Conservation (phyloP, 2,888 invertebrate species). For the Eupithecia dodoneata region DNA sequence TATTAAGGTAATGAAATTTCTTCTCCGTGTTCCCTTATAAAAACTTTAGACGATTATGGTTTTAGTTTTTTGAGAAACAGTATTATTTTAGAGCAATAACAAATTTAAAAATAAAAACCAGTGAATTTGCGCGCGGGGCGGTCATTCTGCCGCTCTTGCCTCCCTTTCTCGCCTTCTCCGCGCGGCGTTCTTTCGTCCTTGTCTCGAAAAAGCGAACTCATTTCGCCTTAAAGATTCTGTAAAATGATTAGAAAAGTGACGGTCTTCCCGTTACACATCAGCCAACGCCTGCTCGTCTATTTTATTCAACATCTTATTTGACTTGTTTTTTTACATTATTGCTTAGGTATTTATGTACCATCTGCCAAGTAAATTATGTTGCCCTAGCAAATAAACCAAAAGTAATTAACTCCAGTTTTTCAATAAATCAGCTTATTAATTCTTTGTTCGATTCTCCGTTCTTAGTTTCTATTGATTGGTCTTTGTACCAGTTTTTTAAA, state of each 20-base stretch:
- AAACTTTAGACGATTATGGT: too few relatives aligned
- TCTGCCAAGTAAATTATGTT: conserved; percentile 36
- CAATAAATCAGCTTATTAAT: conserved; percentile 6
- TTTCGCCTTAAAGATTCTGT: not conserved
- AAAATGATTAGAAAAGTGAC: not conserved
- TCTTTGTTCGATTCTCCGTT: not conserved
- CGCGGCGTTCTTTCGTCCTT: too few relatives aligned
- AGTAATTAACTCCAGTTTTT: not conserved
- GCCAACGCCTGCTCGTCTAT: not conserved
- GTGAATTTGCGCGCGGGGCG: too few relatives aligned
- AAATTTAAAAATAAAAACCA: too few relatives aligned
- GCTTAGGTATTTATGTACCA: not conserved
- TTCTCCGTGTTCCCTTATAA: too few relatives aligned
- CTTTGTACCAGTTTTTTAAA: conserved; percentile 58
- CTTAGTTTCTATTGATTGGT: conserved; percentile 27
- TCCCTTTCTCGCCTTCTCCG: too few relatives aligned
- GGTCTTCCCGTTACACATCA: not conserved
- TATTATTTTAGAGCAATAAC: too few relatives aligned
- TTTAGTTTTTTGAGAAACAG: too few relatives aligned
- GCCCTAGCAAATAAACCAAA: conserved; percentile 1
- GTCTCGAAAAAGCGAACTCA: too few relatives aligned
- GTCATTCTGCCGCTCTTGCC: too few relatives aligned
- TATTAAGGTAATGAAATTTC: too few relatives aligned
- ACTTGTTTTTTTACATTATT: not conserved
- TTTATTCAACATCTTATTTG: not conserved